Percentiles rank a stretch among this genome's conserved stretches.
phyloP scores from a whole-genome alignment of 1,140 invertebrate species.

The Rhopalosiphum maidis region DNA sequence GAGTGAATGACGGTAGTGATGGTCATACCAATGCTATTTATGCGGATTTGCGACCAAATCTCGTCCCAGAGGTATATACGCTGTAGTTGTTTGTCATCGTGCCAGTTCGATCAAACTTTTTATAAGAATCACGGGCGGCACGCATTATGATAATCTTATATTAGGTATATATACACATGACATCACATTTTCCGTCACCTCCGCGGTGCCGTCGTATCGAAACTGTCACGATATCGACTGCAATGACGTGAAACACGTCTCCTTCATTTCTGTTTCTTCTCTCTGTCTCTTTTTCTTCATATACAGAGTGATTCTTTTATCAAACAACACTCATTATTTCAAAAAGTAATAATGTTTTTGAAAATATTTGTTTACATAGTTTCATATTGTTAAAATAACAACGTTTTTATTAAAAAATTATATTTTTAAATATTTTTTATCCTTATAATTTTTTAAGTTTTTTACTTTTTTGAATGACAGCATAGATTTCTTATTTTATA shows the following conservation, averaged over 20 bases:
- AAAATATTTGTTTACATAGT: too few relatives aligned
- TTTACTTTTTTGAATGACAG: too few relatives aligned
- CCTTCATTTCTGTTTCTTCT: neutral
- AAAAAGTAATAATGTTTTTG: too few relatives aligned
- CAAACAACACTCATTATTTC: too few relatives aligned
- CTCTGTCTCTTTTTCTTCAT: neutral
- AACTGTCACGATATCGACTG: conserved; percentile 18
- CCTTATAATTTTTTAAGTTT: too few relatives aligned
- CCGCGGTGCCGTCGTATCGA: neutral
- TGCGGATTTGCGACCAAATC: neutral
- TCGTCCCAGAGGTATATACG: neutral
- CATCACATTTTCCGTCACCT: neutral
- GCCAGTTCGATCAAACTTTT: neutral
- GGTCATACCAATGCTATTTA: neutral
- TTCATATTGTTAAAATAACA: too few relatives aligned
- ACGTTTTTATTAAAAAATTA: too few relatives aligned
- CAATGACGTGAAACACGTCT: neutral
- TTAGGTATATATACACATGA: neutral
- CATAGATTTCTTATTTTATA: too few relatives aligned
- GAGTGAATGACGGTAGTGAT: too few relatives aligned
- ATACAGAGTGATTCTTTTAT: too few relatives aligned
- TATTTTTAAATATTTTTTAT: too few relatives aligned
- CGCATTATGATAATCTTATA: neutral
- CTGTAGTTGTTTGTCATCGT: neutral
- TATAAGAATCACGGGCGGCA: neutral